A percentile compares a stretch with the other conserved stretches of the same genome.
Evolutionary conservation across 1,140 invertebrate genomes (phyloP).

Genomic region (Elysia chlorotica): DNA sequence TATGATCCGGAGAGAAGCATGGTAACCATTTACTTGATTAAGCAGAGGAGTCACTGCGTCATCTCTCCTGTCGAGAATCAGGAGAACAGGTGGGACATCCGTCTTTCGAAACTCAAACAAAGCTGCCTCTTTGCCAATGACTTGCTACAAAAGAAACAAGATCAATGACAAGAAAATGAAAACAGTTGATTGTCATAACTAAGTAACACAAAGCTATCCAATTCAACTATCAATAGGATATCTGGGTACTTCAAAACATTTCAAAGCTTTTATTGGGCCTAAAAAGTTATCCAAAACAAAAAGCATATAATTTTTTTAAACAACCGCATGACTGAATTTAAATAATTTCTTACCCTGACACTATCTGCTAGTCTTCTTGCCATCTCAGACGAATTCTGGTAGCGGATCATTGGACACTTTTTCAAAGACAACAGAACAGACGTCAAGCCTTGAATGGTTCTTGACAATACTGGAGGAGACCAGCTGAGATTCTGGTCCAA

Average conservation of each 20-base stretch:
- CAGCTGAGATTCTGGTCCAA: constrained; percentile 71
- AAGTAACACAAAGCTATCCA: too few relatives aligned
- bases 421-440: constrained; percentile 89
- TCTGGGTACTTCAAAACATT: too few relatives aligned
- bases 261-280: too few relatives aligned
- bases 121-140: constrained; percentile 83
- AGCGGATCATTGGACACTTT: constrained; percentile 88
- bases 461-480: constrained; percentile 74
- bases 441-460: constrained; percentile 84
- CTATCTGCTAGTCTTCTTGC: constrained; percentile 82
- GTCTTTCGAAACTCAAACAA: constrained; percentile 83
- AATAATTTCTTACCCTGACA: constrained; percentile 62
- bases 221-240: too few relatives aligned
- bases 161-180: background rate
- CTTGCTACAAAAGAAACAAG: constrained; percentile 65
- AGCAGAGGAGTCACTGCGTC: constrained; percentile 95
- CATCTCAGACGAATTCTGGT: constrained; percentile 86
- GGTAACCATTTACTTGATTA: too few relatives aligned
- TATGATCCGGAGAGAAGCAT: too few relatives aligned
- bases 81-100: constrained; percentile 74
- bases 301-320: too few relatives aligned
- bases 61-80: constrained; percentile 88
- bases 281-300: too few relatives aligned
- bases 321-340: too few relatives aligned
- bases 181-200: too few relatives aligned